Evolutionary conservation across 1,140 invertebrate species (phyloP), one percentile per base, ranked within the genome.

Genomic region (Sycophila sp.): DNA sequence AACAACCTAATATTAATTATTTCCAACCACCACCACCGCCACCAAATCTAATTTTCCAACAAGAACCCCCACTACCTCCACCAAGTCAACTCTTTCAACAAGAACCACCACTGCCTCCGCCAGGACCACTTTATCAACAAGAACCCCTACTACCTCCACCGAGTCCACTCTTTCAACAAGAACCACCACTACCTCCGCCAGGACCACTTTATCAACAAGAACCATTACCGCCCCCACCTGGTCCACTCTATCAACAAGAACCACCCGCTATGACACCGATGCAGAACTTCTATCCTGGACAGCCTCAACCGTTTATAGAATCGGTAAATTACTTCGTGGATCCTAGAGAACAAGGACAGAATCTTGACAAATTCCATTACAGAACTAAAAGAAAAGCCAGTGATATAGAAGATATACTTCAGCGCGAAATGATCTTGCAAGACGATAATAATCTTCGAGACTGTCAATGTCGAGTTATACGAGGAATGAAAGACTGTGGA

Each of bases 391-490:
- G 67, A 17, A 17, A 72, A 1, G 40, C 47, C 19, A 55, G 58
- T 10, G 45, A 78, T n/a, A 26, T 82, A 22, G 53, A 73, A 22
- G 30, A 56, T 1, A 17, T 78, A 17, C 47, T 82, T 0, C 59
- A 76, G 22, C 51, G 73, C 22, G 81, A 83, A 64, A 83, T 83
- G 80, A 75, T 82, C 15, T 66, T 74, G 8, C 71, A 82, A 36
- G 78, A 81, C 40, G 76, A 79, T 15, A 74, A 73, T 17, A 81
- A 83, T 15, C 51, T 75, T 4, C 79, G 69, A 26, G 76, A 81
- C 49, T 83, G 78, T 53, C 73, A 81, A 7, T 82, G 76, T 30
- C 76, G 81, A 45, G 73, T 75, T 0, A 75, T 74, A 30, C 71
- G 77, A 63, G 70, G 58, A 6, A 26, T 42, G 1, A 62, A 56